A percentile compares a stretch with the other conserved stretches of the same genome.
Evolutionary conservation across 2,888 invertebrate genomes (phyloP).

Genomic region (Seira musarum): DNA sequence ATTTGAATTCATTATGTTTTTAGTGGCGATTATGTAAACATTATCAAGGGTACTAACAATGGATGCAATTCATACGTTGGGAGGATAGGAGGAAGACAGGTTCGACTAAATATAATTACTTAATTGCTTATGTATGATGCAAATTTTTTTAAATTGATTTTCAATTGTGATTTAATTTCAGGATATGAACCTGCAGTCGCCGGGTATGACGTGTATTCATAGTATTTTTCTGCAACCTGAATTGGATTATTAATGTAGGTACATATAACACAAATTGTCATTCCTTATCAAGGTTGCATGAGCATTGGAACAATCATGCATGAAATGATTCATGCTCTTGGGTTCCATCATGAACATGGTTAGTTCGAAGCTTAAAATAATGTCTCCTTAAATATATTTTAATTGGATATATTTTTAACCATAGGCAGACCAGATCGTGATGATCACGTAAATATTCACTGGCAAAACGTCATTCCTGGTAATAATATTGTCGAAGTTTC

Average conservation of each 20-base stretch:
- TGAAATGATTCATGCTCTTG: conserved; percentile 48
- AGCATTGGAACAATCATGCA: background rate
- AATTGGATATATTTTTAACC: conserved; percentile 41
- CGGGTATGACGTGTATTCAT: conserved; percentile 36
- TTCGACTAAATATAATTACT: background rate
- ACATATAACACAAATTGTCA: too few relatives aligned
- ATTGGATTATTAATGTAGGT: too few relatives aligned
- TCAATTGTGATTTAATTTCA: background rate
- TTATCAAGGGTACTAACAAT: conserved; percentile 54
- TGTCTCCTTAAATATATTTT: background rate
- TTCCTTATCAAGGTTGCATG: background rate
- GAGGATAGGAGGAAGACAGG: conserved; percentile 53
- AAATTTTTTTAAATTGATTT: conserved; percentile 9
- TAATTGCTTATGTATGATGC: background rate
- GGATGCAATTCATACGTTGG: conserved; percentile 61
- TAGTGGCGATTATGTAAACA: conserved; percentile 53
- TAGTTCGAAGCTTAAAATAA: too few relatives aligned
- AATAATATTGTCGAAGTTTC: background rate
- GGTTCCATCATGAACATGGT: conserved; percentile 34
- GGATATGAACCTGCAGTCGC: conserved; percentile 53
- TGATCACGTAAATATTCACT: conserved; percentile 4
- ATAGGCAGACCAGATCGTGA: conserved; percentile 28
- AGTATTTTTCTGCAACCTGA: too few relatives aligned
- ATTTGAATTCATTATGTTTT: too few relatives aligned
- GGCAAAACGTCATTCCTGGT: background rate